phyloP scores from a whole-genome alignment of 2,113 vertebrate species.

The Coracopsis vasa region DNA sequence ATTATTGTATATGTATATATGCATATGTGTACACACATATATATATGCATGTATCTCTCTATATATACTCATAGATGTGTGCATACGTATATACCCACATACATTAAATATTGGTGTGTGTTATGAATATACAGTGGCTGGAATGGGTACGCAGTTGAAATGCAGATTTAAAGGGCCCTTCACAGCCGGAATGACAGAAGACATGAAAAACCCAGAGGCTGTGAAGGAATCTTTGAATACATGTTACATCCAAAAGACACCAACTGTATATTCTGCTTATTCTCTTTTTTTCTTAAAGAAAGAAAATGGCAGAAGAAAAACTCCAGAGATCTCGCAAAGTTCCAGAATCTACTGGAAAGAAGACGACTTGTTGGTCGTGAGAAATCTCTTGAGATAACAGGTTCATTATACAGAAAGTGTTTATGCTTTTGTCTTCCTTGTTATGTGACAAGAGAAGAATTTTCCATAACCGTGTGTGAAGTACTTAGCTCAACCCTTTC shows the following conservation, averaged over 20 bases:
- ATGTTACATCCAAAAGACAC: constrained; percentile 1
- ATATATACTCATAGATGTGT: constrained; percentile 55
- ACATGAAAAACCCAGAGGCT: neutral
- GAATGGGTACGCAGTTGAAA: constrained; percentile 23
- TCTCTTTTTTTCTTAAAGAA: constrained; percentile 46
- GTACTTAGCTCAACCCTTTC: neutral
- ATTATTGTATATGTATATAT: constrained; percentile 64
- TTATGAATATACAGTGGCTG: constrained; percentile 18
- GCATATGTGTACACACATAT: constrained; percentile 67
- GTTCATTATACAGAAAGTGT: constrained; percentile 10
- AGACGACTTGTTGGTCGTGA: constrained; percentile 19
- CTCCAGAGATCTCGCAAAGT: constrained; percentile 3
- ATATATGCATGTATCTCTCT: constrained; percentile 41
- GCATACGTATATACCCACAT: constrained; percentile 36
- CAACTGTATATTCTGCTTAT: constrained; percentile 53
- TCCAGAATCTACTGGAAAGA: constrained; percentile 33
- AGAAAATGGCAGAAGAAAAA: constrained; percentile 61
- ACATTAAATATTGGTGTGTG: neutral
- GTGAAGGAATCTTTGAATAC: constrained; percentile 38
- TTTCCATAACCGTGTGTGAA: neutral
- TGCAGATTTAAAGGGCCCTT: constrained; percentile 29
- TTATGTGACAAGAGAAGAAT: constrained; percentile 18
- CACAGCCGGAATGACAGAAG: constrained; percentile 8
- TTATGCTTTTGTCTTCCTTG: constrained; percentile 48
- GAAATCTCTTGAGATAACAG: constrained; percentile 38